phyloP scores from a whole-genome alignment of 2,797 vertebrate species.

The Gymnothorax javanicus region DNA sequence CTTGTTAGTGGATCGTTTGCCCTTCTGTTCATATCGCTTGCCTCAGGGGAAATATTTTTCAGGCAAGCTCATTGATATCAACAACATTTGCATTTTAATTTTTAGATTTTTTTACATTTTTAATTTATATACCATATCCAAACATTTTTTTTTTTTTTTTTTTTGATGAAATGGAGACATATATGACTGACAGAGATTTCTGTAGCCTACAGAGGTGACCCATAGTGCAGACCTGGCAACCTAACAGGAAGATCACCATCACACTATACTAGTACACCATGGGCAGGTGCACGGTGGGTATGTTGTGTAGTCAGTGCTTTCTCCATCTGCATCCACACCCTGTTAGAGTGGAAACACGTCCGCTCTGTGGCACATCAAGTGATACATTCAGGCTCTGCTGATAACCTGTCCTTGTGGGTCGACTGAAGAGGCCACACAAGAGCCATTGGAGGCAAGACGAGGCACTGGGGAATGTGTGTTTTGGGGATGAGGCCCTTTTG shows the following conservation, averaged over 20 bases:
- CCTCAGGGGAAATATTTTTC: not conserved
- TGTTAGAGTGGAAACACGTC: not conserved
- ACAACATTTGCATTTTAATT: not conserved
- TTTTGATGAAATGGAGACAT: not conserved
- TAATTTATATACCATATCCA: not conserved
- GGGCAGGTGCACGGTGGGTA: not conserved
- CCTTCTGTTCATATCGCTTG: not conserved
- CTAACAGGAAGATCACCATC: not conserved
- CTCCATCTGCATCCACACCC: not conserved
- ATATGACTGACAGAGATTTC: not conserved
- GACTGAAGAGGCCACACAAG: conserved; percentile 12
- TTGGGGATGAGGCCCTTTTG: not conserved
- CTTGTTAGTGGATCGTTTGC: not conserved
- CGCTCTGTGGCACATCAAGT: not conserved
- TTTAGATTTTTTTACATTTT: not conserved
- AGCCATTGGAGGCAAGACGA: conserved; percentile 14
- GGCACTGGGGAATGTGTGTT: not conserved
- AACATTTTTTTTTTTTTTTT: not conserved
- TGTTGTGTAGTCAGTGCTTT: not conserved
- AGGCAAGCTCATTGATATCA: not conserved
- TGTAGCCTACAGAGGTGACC: not conserved
- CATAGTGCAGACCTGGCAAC: not conserved
- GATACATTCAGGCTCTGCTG: not conserved
- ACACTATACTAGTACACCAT: not conserved
- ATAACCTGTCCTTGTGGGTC: conserved; percentile 15